Evolutionary conservation across 2,797 vertebrate genomes (phyloP).

Genomic region (Poecilia velifera): DNA sequence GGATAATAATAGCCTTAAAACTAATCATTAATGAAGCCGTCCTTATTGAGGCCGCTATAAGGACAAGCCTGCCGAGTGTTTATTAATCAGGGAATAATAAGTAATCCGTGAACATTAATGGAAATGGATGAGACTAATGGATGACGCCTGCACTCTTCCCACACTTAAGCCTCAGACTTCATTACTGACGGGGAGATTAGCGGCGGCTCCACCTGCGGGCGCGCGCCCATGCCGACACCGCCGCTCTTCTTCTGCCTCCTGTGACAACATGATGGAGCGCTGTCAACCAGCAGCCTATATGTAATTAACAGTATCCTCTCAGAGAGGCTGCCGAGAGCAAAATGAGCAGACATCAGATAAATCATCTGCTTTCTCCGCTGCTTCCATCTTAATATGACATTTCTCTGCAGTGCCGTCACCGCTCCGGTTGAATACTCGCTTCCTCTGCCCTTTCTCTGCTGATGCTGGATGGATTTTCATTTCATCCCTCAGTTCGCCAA

Average conservation of each 20-base stretch:
- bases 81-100: constrained; percentile 85
- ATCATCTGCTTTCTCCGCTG: constrained; percentile 61
- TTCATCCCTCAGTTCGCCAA: constrained; percentile 47
- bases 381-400: constrained; percentile 59
- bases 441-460: constrained; percentile 8
- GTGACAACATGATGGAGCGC: constrained; percentile 77
- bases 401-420: constrained; percentile 50
- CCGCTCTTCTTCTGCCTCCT: constrained; percentile 34
- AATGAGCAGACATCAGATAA: constrained; percentile 71
- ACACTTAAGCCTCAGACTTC: constrained; percentile 78
- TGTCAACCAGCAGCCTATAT: constrained; percentile 77
- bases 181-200: constrained; percentile 82
- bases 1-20: constrained; percentile 75
- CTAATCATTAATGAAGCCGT: constrained; percentile 79
- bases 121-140: constrained; percentile 80
- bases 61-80: constrained; percentile 73
- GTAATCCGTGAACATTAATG: constrained; percentile 81
- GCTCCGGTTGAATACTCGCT: constrained; percentile 31
- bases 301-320: constrained; percentile 77
- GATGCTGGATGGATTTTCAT: constrained; percentile 34
- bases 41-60: constrained; percentile 75
- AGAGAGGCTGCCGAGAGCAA: constrained; percentile 63
- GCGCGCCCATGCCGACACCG: constrained; percentile 60
- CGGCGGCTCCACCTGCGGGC: constrained; percentile 72
- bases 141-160: constrained; percentile 73